Evolutionary conservation across 2,888 invertebrate species (phyloP).

Genomic region (Agrotis segetum): DNA sequence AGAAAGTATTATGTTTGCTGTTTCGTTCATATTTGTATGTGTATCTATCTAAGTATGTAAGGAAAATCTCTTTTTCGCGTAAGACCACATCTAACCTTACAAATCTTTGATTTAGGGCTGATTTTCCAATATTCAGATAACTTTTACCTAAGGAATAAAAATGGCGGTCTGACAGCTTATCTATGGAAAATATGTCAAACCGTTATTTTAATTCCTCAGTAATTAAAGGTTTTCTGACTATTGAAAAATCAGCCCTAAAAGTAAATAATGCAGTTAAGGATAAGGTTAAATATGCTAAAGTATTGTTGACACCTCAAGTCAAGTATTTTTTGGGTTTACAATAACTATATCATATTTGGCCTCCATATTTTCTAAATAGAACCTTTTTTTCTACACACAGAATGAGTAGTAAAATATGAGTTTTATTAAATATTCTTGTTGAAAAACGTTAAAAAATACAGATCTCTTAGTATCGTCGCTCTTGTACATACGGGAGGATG

Average conservation of each 20-base stretch:
- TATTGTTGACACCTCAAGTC: background rate
- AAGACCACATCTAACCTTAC: background rate
- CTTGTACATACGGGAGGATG: constrained; percentile 58
- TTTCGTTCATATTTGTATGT: background rate
- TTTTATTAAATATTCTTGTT: constrained; percentile 48
- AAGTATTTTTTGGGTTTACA: background rate
- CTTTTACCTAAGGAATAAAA: too few species aligned
- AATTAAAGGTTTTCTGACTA: too few species aligned
- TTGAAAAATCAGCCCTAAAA: too few species aligned
- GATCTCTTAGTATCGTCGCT: constrained; percentile 60
- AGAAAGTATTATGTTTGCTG: background rate
- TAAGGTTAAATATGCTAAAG: constrained; percentile 13
- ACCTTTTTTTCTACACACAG: constrained; percentile 25
- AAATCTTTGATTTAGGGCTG: too few species aligned
- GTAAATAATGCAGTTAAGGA: constrained; percentile 6
- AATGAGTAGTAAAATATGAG: constrained; percentile 56
- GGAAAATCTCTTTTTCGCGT: background rate
- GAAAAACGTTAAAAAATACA: constrained; percentile 66
- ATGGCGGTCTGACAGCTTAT: too few species aligned
- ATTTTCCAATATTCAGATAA: too few species aligned
- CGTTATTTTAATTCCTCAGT: too few species aligned
- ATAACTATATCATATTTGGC: constrained; percentile 10
- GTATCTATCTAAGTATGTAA: background rate
- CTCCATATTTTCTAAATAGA: constrained; percentile 25
- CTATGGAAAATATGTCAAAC: too few species aligned